These are phyloP conservation scores for Ceratosolen solmsi DNA, from an alignment of 1,140 invertebrate species.

Conservation along the genomic window DNA sequence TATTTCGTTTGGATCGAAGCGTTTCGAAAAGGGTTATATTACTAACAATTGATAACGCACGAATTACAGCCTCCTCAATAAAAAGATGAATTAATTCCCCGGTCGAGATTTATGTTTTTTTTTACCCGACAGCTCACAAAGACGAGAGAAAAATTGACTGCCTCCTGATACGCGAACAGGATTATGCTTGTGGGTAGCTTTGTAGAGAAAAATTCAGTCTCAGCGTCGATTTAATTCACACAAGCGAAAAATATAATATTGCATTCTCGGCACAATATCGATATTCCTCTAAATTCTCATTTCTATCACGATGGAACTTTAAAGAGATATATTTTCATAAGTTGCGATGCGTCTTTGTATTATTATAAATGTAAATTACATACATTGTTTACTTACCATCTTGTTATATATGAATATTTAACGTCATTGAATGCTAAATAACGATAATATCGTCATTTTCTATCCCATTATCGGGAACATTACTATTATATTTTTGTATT, in stretches of 20 bases:
- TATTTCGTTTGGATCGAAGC: not conserved
- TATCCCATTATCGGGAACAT: too few species aligned
- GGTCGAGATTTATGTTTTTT: conserved; percentile 2
- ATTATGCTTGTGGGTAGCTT: conserved; percentile 59
- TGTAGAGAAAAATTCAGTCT: not conserved
- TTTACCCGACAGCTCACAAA: conserved; percentile 12
- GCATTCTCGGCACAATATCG: not conserved
- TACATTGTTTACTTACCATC: too few species aligned
- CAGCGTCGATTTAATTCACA: not conserved
- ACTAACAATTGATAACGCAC: conserved; percentile 25
- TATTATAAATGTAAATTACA: too few species aligned
- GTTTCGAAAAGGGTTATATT: not conserved
- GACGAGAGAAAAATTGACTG: conserved; percentile 72
- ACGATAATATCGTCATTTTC: too few species aligned
- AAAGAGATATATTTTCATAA: not conserved
- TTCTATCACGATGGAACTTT: not conserved
- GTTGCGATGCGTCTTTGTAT: not conserved
- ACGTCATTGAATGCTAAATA: too few species aligned
- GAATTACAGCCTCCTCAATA: conserved; percentile 19
- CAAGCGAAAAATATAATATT: conserved; percentile 2
- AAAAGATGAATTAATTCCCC: conserved; percentile 26
- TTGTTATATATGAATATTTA: too few species aligned
- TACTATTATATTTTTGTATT: too few species aligned
- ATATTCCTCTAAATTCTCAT: not conserved
- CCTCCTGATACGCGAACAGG: conserved; percentile 69